Evolutionary conservation across 53 echinoderm and acorn worm species (phyloP), one percentile per base, ranked within the genome.

Genomic region (Paracentrotus lividus): DNA sequence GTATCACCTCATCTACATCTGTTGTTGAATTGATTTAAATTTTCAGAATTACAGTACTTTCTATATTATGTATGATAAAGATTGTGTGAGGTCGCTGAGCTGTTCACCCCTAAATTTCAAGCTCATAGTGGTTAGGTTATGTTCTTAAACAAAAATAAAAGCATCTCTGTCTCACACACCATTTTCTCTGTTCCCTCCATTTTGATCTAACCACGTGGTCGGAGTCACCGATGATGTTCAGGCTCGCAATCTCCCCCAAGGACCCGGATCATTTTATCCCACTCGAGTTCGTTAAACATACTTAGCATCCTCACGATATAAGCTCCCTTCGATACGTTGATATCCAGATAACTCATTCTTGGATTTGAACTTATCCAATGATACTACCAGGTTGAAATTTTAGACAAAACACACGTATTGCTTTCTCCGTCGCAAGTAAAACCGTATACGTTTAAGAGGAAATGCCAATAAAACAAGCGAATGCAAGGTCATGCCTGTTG

Each of bases 401-500:
- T 72, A 72, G 15, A 72, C 72, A 38, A 38, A 38, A 20, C 72
- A 72, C 72, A 72, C 36, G 40, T 40, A 38, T 72, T 72, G 72
- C 72, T 18, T 40, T 72, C 21, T 40, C 40, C 20, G 40, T 38
- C 72, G 21, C 14, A 36, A 40, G 72, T 18, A 18, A 72, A 72
- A 20, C 72, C 72, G 72, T 72, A 72, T 72, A 72, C 72, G 40
- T 38, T 38, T 38, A 15, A 72, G 72, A 69, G 72, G 72, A 72
- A 36, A 38, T 15, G 72, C 36, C 38, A 34, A 34, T 40, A 72
- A 34, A 21, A 36, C 72, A 36, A 38, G 18, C 38, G 40, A 27
- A 40, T 72, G 72, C 72, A 72, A 40, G 42, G 40, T 72, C 72
- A 72, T 72, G 40, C 72, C 40, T 72, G 72, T 72, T 72, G 72